phyloP scores from a whole-genome alignment of 2,797 vertebrate species.

The Esox lucius region DNA sequence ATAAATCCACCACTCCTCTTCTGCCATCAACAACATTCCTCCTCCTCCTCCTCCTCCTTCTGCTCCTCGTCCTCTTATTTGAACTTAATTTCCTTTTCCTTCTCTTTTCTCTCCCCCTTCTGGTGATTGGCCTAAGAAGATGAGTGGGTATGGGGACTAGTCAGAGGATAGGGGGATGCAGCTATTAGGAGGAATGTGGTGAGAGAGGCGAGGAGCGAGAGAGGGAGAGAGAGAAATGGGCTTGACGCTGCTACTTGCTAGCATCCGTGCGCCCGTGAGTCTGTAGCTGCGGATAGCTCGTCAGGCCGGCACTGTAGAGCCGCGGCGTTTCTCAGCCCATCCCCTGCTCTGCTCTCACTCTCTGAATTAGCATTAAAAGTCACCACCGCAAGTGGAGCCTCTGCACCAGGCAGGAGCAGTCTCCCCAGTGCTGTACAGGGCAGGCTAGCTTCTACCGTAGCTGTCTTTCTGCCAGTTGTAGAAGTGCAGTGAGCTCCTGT shows the following conservation, averaged over 20 bases:
- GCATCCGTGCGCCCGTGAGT: conserved; percentile 61
- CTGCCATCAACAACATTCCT: conserved; percentile 1
- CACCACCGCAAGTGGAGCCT: not conserved
- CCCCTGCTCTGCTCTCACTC: conserved; percentile 45
- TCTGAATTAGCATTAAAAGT: not conserved
- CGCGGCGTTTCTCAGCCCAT: conserved; percentile 17
- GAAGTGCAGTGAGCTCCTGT: not conserved
- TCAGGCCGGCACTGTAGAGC: conserved; percentile 51
- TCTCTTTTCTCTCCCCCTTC: conserved; percentile 4
- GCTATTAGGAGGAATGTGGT: conserved; percentile 87
- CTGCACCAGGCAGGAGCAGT: not conserved
- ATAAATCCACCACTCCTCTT: conserved; percentile 36
- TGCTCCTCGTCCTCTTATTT: not conserved
- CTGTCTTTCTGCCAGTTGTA: not conserved
- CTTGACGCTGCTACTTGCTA: conserved; percentile 61
- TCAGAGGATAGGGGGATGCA: conserved; percentile 47
- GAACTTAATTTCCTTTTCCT: conserved; percentile 13
- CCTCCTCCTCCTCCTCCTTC: not conserved
- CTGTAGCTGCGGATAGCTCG: conserved; percentile 24
- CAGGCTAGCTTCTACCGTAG: not conserved
- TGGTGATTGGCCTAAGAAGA: not conserved
- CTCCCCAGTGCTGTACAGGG: not conserved
- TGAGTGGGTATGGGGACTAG: conserved; percentile 5
- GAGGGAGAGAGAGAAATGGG: conserved; percentile 38
- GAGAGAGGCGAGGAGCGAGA: conserved; percentile 3